These are phyloP conservation scores for Drosophila leonis DNA, from an alignment of 2,888 invertebrate species.

Conservation along the genomic window DNA sequence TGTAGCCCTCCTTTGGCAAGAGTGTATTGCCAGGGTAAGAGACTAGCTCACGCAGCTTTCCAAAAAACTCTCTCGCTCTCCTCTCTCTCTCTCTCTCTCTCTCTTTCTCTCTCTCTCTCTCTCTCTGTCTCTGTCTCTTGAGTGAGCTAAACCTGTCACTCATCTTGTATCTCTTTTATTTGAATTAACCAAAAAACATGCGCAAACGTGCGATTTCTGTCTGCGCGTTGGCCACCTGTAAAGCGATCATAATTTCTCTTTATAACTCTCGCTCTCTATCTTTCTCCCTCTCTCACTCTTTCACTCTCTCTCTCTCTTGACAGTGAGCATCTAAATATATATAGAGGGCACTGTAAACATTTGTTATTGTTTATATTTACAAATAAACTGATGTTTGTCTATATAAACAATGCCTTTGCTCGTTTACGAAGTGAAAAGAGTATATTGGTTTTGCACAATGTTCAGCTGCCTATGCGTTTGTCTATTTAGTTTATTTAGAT, in stretches of 20 bases:
- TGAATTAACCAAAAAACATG: conserved; percentile 69
- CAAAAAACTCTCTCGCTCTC: neutral
- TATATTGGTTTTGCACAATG: neutral
- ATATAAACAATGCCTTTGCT: conserved; percentile 36
- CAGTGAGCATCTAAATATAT: conserved; percentile 40
- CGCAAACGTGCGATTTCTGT: conserved; percentile 50
- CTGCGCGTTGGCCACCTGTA: conserved; percentile 75
- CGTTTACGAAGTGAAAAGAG: neutral
- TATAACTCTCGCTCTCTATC: conserved; percentile 10
- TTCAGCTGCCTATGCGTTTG: too few relatives aligned
- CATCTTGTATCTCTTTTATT: conserved; percentile 13
- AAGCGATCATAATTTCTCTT: conserved; percentile 18
- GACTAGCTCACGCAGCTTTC: conserved; percentile 5
- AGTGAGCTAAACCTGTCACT: conserved; percentile 28
- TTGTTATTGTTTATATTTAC: conserved; percentile 77
- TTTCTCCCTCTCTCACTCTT: conserved; percentile 16
- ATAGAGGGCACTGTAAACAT: conserved; percentile 53
- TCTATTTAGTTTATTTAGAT: too few relatives aligned
- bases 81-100: neutral
- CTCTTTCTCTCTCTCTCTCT: too few relatives aligned
- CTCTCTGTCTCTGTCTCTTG: conserved; percentile 14
- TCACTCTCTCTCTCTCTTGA: conserved; percentile 13
- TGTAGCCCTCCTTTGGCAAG: conserved; percentile 32
- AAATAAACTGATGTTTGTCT: conserved; percentile 48
- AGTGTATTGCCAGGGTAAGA: conserved; percentile 27